Base-by-base conservation (phyloP, 2,113 vertebrate genomes). In the Nesogale talazaci region DNA sequence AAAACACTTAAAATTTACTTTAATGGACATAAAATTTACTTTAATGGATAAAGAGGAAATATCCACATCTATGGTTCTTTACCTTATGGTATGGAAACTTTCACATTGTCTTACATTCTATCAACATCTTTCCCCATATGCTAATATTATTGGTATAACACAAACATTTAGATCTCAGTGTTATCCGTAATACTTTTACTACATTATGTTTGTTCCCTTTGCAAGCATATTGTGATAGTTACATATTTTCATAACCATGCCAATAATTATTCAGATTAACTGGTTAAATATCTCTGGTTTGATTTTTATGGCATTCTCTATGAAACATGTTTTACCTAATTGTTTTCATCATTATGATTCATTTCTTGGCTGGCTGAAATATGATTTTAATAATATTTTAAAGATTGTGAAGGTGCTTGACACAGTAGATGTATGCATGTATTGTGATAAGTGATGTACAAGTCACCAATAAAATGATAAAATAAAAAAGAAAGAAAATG, bases 1-100 rank as follows among this genome's bases (percentile, higher is more conserved):
- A 34, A 92, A 91, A 61, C n/a, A 90, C 22, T 92, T 69, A 78
- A 72, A 6, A n/a, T 34, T 70, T 38, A 67, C 46, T 61, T 25
- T 65, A 25, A 15, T 5, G 31, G 67, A 27, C 25, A 70, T 80
- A 46, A 5, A 46, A 46, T 46, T 69, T 42, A 4, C 36, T 31
- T 83, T 15, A 92, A 89, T 36, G 59, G 34, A 5, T 69, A 57
- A 90, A 70, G 46, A 42, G 23, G 42, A 76, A 15, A 42, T 76
- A 76, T 29, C 38, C 22, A 42, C 25, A 29, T 76, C n/a, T 42
- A 27, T 42, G 42, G 70, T 36, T 11, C 23, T 20, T 74, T 23
- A 74, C 25, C 23, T 6, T 42, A 42, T 40, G 25, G 38, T 63
- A 42, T 42, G 72, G 40, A 23, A 76, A 10, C 25, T 76, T 76